Evolutionary conservation across 2,888 invertebrate genomes (phyloP).

Genomic region (Allygus modestus): DNA sequence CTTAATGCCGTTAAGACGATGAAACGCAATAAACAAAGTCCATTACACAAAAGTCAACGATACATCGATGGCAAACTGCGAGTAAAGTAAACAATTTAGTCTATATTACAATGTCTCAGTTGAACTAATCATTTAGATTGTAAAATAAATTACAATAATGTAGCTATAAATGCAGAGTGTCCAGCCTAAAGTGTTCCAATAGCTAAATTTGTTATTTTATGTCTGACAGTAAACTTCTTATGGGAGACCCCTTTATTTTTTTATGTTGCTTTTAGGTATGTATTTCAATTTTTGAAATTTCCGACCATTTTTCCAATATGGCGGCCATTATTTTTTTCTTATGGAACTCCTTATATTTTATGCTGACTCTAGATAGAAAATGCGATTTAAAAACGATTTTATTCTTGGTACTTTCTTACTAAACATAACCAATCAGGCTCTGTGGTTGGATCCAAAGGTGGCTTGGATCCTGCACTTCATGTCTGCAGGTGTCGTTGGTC

Average conservation of each 20-base stretch:
- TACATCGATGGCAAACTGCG: too few relatives aligned
- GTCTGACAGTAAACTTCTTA: background rate
- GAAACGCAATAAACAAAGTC: too few relatives aligned
- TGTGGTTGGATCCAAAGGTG: background rate
- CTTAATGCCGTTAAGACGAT: too few relatives aligned
- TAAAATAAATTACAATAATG: too few relatives aligned
- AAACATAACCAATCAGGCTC: background rate
- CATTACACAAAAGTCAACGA: too few relatives aligned
- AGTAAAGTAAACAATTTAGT: too few relatives aligned
- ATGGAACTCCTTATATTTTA: background rate
- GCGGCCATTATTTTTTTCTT: background rate
- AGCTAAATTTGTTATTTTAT: background rate
- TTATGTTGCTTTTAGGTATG: background rate
- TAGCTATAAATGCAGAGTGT: too few relatives aligned
- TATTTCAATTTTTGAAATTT: background rate
- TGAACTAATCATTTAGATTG: too few relatives aligned
- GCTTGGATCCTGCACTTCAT: constrained; percentile 7
- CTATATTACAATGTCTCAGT: too few relatives aligned
- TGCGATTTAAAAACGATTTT: background rate
- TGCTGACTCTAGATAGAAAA: background rate
- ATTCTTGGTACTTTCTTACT: background rate
- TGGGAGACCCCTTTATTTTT: background rate
- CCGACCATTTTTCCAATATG: background rate
- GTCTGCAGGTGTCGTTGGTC: constrained; percentile 12
- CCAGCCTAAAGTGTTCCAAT: too few relatives aligned